Evolutionary conservation across 2,888 invertebrate species (phyloP).

Genomic region (Allygus modestus): DNA sequence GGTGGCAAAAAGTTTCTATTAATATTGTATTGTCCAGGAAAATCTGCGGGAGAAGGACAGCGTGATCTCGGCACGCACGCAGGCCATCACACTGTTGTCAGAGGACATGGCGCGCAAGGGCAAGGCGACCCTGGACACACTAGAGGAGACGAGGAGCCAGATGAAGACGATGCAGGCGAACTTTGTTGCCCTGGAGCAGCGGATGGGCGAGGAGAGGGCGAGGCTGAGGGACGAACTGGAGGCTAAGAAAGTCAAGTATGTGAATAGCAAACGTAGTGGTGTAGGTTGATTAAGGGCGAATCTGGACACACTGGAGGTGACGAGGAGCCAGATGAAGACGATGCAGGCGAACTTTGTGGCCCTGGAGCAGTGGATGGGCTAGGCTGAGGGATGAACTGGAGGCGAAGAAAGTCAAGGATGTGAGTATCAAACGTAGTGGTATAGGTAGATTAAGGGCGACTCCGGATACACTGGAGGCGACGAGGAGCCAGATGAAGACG

Average conservation of each 20-base stretch:
- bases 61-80: conserved; percentile 88
- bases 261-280: not conserved
- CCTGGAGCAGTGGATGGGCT: conserved; percentile 84
- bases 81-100: conserved; percentile 86
- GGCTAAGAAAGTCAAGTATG: conserved; percentile 57
- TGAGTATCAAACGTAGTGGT: too few relatives aligned
- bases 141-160: conserved; percentile 89
- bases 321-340: conserved; percentile 87
- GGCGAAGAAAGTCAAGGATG: too few relatives aligned
- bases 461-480: conserved; percentile 86
- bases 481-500: conserved; percentile 87
- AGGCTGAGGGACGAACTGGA: conserved; percentile 57
- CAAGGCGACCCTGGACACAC: conserved; percentile 80
- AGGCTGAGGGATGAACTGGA: too few relatives aligned
- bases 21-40: conserved; percentile 80
- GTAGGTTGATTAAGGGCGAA: too few relatives aligned
- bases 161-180: conserved; percentile 85
- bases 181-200: conserved; percentile 78
- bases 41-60: conserved; percentile 89
- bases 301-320: conserved; percentile 86
- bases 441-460: too few relatives aligned
- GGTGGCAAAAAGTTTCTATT: too few relatives aligned
- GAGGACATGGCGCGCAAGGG: conserved; percentile 82
- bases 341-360: conserved; percentile 79
- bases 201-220: conserved; percentile 81